Evolutionary conservation across 2,888 invertebrate genomes (phyloP), one percentile per base, ranked within the genome.

Genomic region (Micropterix aruncella): DNA sequence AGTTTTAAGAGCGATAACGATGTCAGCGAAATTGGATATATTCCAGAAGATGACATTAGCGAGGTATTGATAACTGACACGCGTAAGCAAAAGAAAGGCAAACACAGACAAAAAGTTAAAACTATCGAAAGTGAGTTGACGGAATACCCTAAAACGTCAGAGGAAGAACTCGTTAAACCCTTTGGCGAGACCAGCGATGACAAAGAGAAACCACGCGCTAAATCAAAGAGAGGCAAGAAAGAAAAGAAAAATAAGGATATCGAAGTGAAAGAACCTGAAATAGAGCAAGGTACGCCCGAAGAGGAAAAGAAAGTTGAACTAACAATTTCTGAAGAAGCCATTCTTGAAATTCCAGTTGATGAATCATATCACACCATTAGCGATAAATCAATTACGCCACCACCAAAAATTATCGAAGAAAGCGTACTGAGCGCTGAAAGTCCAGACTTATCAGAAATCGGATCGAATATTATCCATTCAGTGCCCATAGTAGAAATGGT

Each of bases 1-100:
- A 44, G 55, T 54, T 56, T 62, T 18, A 73, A 71, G 44, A 67
- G 67, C 44, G 63, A 65, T 42, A 58, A 60, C 37, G 55, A 60
- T 36, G 62, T 68, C 40, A 72, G 73, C 57, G 80, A 77, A 56
- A 69, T 69, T 48, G 84, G 83, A n/a, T 85, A 86, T 55, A 84
- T 85, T 57, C 75, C 82, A 7, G 85, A 82, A 54, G 74, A 77
- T 50, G n/a, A n/a, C n/a, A n/a, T n/a, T n/a, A n/a, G n/a, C n/a
- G n/a, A n/a, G n/a, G 66, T 78, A 48, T 76, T 79, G 12, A 27
- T 27, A 27, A 27, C 27, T 27, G 27, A 27, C 7, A 27, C 2
- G 45, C 48, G n/a, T 53, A 52, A 9, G 58, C 53, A 56, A 15
- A 57, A 59, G 48, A 66, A 64, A 52, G 49, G 52, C 9, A 65